phyloP scores from a whole-genome alignment of 2,113 vertebrate genomes.

The Neomonachus schauinslandi region DNA sequence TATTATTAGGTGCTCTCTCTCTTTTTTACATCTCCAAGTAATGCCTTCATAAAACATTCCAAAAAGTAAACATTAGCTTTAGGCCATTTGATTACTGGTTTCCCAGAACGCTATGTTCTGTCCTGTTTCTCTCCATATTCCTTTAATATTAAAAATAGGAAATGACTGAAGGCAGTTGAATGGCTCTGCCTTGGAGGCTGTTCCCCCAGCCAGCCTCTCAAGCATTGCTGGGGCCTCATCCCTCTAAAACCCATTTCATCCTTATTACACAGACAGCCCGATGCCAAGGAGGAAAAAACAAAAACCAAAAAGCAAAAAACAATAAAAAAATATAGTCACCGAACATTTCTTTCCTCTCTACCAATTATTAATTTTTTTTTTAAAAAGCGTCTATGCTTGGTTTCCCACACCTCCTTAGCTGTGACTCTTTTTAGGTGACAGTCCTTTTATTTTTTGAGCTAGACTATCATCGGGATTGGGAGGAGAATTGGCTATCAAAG shows the following conservation, averaged over 20 bases:
- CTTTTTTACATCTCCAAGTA: constrained; percentile 86
- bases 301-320: neutral
- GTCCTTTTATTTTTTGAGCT: neutral
- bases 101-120: constrained; percentile 87
- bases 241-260: constrained; percentile 21
- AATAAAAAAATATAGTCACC: constrained; percentile 8
- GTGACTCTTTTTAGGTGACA: neutral
- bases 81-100: constrained; percentile 88
- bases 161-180: constrained; percentile 77
- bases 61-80: constrained; percentile 89
- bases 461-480: constrained; percentile 62
- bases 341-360: constrained; percentile 43
- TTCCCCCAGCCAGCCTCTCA: constrained; percentile 26
- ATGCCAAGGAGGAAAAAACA: neutral
- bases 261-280: neutral
- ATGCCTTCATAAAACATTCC: constrained; percentile 87
- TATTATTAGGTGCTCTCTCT: constrained; percentile 87
- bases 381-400: neutral
- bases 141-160: constrained; percentile 81
- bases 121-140: constrained; percentile 83
- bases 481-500: neutral
- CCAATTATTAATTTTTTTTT: neutral
- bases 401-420: neutral
- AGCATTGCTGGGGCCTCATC: neutral
- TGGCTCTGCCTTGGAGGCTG: constrained; percentile 62